phyloP scores from a whole-genome alignment of 2,888 invertebrate species.

The Cremastobaeus sp. region DNA sequence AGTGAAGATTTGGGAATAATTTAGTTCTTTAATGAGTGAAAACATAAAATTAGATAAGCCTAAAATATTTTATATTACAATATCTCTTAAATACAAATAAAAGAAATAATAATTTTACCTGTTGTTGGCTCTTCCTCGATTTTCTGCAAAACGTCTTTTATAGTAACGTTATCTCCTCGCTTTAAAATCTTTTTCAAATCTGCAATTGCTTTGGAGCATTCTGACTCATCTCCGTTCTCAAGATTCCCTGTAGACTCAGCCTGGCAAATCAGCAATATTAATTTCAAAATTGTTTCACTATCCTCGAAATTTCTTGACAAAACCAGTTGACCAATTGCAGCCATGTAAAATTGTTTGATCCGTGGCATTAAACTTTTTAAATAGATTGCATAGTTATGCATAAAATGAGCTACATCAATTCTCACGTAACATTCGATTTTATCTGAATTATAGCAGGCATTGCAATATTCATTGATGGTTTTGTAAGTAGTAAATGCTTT shows the following conservation, averaged over 20 bases:
- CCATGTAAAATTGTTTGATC: slow-evolving; percentile 32
- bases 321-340: slow-evolving; percentile 29
- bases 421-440: slow-evolving; percentile 19
- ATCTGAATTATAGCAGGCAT: slow-evolving; percentile 5
- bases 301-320: background rate
- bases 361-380: background rate
- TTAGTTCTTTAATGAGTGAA: no score
- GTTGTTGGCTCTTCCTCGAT: no score
- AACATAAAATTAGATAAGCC: no score
- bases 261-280: slow-evolving; percentile 3
- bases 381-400: slow-evolving; percentile 11
- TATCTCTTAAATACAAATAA: no score
- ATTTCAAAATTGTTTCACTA: background rate
- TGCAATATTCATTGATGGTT: slow-evolving; percentile 28
- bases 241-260: background rate
- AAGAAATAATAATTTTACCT: no score
- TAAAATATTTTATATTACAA: no score
- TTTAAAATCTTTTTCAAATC: slow-evolving; percentile 2
- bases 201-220: background rate
- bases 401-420: slow-evolving; percentile 33
- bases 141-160: no score
- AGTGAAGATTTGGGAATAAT: no score
- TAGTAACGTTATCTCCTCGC: no score
- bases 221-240: background rate
- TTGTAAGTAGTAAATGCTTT: slow-evolving; percentile 25